Evolutionary conservation across 2,888 invertebrate species (phyloP), one percentile per base, ranked within the genome.

Genomic region (Anarsia innoxiella): DNA sequence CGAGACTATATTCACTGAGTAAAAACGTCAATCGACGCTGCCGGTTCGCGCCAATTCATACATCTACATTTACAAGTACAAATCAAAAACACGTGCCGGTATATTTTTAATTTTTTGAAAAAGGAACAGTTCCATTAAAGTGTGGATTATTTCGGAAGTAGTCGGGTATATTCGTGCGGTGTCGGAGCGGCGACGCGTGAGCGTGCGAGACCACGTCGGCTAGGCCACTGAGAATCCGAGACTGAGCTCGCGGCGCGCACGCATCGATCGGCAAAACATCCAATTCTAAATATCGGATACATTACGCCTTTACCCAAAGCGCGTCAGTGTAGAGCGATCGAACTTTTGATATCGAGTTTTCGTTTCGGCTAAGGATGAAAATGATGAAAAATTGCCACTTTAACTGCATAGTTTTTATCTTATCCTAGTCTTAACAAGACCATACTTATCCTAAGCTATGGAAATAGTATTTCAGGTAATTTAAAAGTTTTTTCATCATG

Each of bases 221-320:
- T 67, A 71, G 67, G 63, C 78, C 78, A 82, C 80, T 82, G 79
- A n/a, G n/a, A n/a, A n/a, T n/a, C n/a, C n/a, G n/a, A n/a, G n/a
- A 70, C 73, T 19, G 19, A 19, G 69, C 64, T 60, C 59, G 71
- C 71, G 72, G n/a, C 63, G 41, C 45, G 49, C 48, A 23, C 46
- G 49, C 56, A 56, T 46, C 60, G 64, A 66, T 64, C 59, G 55
- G 10, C 62, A 52, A 67, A 70, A 68, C 71, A 66, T 73, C 66
- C 76, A 73, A 73, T 78, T 78, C 78, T 75, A 75, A 75, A 75
- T 70, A 70, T 70, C 56, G 62, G 60, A 65, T 56, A 63, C 61
- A 55, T 62, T 56, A 57, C 58, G 63, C 56, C 74, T 79, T 77
- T 70, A 68, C n/a, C n/a, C n/a, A n/a, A n/a, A n/a, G n/a, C n/a